Evolutionary conservation across 53 echinoderm and acorn worm species (phyloP).

Genomic region (Zoroaster sp.): DNA sequence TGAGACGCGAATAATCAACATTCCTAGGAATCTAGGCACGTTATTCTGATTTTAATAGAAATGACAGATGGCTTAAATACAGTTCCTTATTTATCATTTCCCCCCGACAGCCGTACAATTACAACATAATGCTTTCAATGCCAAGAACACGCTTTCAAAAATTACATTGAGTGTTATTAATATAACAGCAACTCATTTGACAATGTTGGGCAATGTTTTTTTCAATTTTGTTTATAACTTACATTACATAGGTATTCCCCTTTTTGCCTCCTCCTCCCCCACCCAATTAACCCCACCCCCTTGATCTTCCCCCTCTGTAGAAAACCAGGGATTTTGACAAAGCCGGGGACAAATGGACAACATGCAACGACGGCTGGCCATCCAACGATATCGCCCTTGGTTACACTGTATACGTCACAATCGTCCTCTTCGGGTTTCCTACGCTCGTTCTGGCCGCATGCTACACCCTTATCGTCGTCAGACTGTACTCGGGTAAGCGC

Average conservation of each 20-base stretch:
- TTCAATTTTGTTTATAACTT: background rate
- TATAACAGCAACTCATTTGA: too few relatives aligned
- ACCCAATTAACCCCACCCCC: background rate
- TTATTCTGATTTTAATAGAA: too few relatives aligned
- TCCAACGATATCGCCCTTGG: background rate
- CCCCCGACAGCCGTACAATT: too few relatives aligned
- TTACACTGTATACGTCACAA: conserved; percentile 59
- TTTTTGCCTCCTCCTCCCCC: background rate
- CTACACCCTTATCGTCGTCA: conserved; percentile 43
- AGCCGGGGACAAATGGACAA: background rate
- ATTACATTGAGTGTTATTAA: too few relatives aligned
- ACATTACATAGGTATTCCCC: background rate
- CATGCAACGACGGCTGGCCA: conserved; percentile 63
- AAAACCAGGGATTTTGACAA: background rate
- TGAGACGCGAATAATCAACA: too few relatives aligned
- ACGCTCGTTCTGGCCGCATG: conserved; percentile 46
- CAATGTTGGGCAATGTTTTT: too few relatives aligned
- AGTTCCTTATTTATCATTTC: too few relatives aligned
- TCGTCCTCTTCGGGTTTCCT: conserved; percentile 57
- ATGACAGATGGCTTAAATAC: too few relatives aligned
- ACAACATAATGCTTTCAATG: too few relatives aligned
- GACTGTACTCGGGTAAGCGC: conserved; percentile 9
- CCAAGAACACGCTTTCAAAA: too few relatives aligned
- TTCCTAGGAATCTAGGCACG: too few relatives aligned
- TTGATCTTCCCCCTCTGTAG: background rate